Conservation (phyloP, 2,113 vertebrate genomes). For the Notothenia coriiceps region DNA sequence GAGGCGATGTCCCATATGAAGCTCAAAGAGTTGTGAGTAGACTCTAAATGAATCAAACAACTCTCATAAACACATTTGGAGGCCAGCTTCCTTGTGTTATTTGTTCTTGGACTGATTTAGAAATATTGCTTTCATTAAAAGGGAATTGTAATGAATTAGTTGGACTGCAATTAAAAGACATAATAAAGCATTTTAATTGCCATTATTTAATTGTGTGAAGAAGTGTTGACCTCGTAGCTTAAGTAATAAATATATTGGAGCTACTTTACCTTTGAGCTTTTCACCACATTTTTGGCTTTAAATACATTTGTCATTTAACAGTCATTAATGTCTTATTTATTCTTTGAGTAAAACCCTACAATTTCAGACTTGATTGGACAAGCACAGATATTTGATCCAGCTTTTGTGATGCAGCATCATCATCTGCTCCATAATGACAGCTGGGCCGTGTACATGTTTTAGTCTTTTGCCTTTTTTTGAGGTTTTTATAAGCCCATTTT, state of each 20-base stretch:
- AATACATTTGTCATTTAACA: too few species aligned
- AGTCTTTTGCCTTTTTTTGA: constrained; percentile 24
- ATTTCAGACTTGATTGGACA: neutral
- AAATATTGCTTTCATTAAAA: constrained; percentile 25
- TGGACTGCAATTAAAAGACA: neutral
- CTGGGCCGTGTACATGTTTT: neutral
- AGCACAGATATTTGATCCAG: constrained; percentile 1
- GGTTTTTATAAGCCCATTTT: constrained; percentile 21
- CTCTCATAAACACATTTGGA: constrained; percentile 4
- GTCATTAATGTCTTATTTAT: too few species aligned
- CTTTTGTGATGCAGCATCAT: neutral
- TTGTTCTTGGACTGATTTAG: constrained; percentile 1
- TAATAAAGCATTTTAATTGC: constrained; percentile 6
- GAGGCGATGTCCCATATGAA: constrained; percentile 94
- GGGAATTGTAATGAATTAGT: neutral
- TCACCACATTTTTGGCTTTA: neutral
- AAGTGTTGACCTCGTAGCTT: neutral
- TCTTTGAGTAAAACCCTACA: too few species aligned
- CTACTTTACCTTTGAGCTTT: neutral
- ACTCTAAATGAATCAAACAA: neutral
- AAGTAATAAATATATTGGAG: too few species aligned
- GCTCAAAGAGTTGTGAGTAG: constrained; percentile 93
- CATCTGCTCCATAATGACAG: neutral
- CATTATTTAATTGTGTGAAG: neutral
- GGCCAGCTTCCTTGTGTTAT: neutral